phyloP scores from a whole-genome alignment of 2,888 invertebrate genomes.

The Epinotia demarniana region DNA sequence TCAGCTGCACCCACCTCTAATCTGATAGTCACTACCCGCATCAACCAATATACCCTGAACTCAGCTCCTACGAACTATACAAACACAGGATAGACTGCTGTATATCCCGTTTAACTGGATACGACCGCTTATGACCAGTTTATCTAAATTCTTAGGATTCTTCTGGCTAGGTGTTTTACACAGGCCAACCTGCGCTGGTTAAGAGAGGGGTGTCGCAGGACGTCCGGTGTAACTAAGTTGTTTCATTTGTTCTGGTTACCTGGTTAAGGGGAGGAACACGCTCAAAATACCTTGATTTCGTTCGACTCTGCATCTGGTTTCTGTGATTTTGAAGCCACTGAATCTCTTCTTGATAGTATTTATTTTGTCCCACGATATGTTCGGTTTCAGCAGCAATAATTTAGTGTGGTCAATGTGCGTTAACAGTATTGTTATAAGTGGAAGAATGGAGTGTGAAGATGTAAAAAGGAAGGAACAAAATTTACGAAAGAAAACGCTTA shows the following conservation, averaged over 20 bases:
- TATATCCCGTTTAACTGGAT: constrained; percentile 19
- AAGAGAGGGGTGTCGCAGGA: constrained; percentile 24
- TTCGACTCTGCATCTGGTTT: neutral
- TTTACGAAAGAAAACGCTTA: neutral
- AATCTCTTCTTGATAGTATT: neutral
- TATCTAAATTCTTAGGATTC: neutral
- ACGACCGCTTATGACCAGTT: neutral
- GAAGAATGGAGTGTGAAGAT: too few relatives aligned
- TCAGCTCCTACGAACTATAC: neutral
- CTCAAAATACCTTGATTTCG: neutral
- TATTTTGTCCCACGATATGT: too few relatives aligned
- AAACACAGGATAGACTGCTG: neutral
- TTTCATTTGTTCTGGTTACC: constrained; percentile 31
- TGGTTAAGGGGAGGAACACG: constrained; percentile 4
- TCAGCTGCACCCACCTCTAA: constrained; percentile 25
- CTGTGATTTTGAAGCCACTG: neutral
- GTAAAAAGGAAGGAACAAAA: too few relatives aligned
- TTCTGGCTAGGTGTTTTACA: neutral
- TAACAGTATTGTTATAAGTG: too few relatives aligned
- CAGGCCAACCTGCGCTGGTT: constrained; percentile 9
- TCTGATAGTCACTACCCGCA: constrained; percentile 11
- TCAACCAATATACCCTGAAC: constrained; percentile 8
- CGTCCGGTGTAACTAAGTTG: constrained; percentile 36
- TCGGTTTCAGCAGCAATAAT: too few relatives aligned
- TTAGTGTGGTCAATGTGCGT: too few relatives aligned